A percentile compares a stretch with the other conserved stretches of the same genome.
Conservation (phyloP, 2,888 invertebrate genomes). For the Cerastis leucographa region DNA sequence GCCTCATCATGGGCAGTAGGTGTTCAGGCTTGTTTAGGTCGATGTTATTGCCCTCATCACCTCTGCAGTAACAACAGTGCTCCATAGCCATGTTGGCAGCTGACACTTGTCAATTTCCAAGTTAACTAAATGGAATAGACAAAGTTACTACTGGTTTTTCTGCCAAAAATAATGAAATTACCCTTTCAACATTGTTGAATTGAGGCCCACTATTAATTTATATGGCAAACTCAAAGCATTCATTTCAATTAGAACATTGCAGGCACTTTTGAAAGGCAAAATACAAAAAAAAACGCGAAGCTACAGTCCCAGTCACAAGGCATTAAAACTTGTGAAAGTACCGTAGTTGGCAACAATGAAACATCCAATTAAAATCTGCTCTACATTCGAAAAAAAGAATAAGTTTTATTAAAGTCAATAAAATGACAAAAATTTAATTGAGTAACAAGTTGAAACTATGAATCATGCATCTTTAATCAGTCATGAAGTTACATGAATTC, state of each 20-base stretch:
- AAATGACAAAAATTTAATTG: not conserved
- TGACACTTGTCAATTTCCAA: conserved; percentile 77
- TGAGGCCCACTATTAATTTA: not conserved
- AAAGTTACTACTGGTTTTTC: not conserved
- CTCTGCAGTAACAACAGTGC: conserved; percentile 85
- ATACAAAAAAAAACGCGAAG: too few relatives aligned
- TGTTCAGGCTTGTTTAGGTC: conserved; percentile 84
- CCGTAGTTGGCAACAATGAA: not conserved
- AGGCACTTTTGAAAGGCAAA: too few relatives aligned
- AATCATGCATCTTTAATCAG: conserved; percentile 13
- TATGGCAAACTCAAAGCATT: too few relatives aligned
- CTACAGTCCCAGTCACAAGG: too few relatives aligned
- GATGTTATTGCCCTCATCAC: conserved; percentile 81
- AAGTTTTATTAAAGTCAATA: not conserved
- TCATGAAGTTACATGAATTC: not conserved
- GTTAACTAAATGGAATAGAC: conserved; percentile 52
- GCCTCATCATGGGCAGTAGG: conserved; percentile 88
- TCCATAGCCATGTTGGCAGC: conserved; percentile 82
- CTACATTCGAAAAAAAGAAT: too few relatives aligned
- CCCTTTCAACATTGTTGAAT: not conserved
- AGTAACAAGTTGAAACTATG: conserved; percentile 3
- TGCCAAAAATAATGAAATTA: not conserved
- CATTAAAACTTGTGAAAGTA: too few relatives aligned
- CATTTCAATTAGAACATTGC: too few relatives aligned
- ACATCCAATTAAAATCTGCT: not conserved